Conservation (phyloP, 2,888 invertebrate species). For the Aporophyla lueneburgensis region DNA sequence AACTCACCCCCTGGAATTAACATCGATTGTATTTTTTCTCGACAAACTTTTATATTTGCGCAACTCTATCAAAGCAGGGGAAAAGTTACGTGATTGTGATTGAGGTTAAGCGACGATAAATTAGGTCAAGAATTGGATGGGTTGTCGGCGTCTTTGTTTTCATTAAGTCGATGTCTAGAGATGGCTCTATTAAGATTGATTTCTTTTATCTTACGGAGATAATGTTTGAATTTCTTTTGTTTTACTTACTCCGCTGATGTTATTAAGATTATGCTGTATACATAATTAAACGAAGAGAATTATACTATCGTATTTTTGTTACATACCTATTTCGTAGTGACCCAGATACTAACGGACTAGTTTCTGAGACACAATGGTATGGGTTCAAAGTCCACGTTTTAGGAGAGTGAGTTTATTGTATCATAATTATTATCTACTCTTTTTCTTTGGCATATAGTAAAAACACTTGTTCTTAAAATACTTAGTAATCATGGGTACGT, state of each 20-base stretch:
- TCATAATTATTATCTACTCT: neutral
- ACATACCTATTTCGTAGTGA: neutral
- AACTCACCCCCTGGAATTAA: slow-evolving; percentile 51
- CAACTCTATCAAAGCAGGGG: slow-evolving; percentile 33
- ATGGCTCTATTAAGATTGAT: slow-evolving; percentile 35
- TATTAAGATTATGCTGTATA: neutral
- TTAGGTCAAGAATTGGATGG: slow-evolving; percentile 59
- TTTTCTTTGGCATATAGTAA: neutral
- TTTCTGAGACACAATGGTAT: neutral
- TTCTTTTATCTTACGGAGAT: slow-evolving; percentile 22
- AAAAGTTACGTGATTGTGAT: slow-evolving; percentile 22
- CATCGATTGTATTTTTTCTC: slow-evolving; percentile 61
- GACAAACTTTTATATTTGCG: slow-evolving; percentile 48
- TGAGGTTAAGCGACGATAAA: slow-evolving; percentile 48
- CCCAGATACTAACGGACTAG: neutral
- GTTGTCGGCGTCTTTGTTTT: slow-evolving; percentile 25
- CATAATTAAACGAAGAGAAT: neutral
- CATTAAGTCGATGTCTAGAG: slow-evolving; percentile 5
- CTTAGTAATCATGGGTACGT: neutral
- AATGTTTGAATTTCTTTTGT: slow-evolving; percentile 20
- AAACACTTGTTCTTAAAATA: neutral
- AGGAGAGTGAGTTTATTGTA: neutral
- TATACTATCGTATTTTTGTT: neutral
- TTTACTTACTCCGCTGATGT: neutral
- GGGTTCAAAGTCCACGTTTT: neutral